Evolutionary conservation across 2,113 vertebrate genomes (phyloP), one percentile per base, ranked within the genome.

Genomic region (Prochilodus magdalenae): DNA sequence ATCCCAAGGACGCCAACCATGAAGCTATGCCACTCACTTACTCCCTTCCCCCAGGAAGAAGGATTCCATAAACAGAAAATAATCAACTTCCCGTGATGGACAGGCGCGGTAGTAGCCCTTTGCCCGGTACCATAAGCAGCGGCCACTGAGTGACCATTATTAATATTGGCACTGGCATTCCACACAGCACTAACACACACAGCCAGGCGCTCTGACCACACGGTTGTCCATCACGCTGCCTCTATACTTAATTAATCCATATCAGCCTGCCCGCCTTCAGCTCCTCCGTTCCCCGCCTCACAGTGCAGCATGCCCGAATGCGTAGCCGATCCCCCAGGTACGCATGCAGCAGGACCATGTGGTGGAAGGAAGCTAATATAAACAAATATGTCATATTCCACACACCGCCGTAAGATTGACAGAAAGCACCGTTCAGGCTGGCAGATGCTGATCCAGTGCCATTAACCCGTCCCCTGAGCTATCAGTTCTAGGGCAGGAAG

Each of bases 331-430:
- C 30, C 47, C 82, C 49, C 51, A 79, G 78, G 73, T 44, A 20
- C 22, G 69, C 49, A 27, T 80, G 47, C 51, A 29, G 47, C 51
- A 29, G 72, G 55, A n/a, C 8, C 66, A 44, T n/a, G 33, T n/a
- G 36, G 22, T 40, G 49, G 62, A 44, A 10, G 59, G 6, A 24
- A 51, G 51, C 81, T 60, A 22, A 76, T 53, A 79, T 83, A 73
- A 77, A 84, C 66, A 44, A 77, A 67, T n/a, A 69, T 80, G 80
- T 83, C 77, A 70, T 73, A 75, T 60, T 33, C 80, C 47, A 24
- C 65, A 79, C 75, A 18, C 33, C 30, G 47, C 29, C 29, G 15
- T 18, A 36, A 79, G 47, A 65, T 27, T 47, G 44, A 65, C 67
- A 79, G 47, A 5, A 44, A 40, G 11, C 1, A 5, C 53, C 13